Base-by-base conservation (phyloP, 1,140 invertebrate genomes). In the Pissodes strobi region DNA sequence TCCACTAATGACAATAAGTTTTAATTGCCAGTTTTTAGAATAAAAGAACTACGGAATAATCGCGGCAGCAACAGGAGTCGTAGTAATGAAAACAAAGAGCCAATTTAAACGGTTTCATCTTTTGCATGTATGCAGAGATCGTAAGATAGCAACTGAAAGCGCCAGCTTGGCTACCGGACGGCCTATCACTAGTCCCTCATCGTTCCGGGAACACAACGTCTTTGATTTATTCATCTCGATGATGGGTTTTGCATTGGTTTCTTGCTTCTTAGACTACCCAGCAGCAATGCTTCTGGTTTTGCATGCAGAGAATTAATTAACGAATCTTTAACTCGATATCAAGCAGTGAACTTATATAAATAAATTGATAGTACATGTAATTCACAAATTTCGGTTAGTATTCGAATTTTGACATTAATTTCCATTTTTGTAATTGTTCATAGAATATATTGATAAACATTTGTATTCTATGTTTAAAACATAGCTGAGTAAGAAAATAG, bases 171-270 rank as follows among this genome's bases (percentile, higher is more conserved):
- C 66, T 68, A 62, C 66, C 43, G 53, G 66, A 68, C 66, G 53
- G 59, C 62, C 53, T 64, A 64, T 64, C 62, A 64, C 53, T 38
- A 38, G 58, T 30, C 58, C 66, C 58, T 71, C 69, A 71, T 71
- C 69, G 61, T 69, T 69, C 69, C 59, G 34, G 56, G 69, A 71
- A 71, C 58, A 65, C 61, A 37, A 55, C 21, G 30, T 63, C 69
- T 66, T 68, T 71, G 69, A 71, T 71, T 71, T 71, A 71, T 71
- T 66, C 68, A 71, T 71, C 64, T 69, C 68, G 67, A 71, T 71
- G 67, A 69, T 67, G 60, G 52, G 13, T 12, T 45, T 23, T 48
- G 45, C 45, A n/a, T 25, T 45, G n/a, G 22, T 45, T 15, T 39
- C 39, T 45, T 19, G 21, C 41, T 18, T 46, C 19, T 37, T 49